Base-by-base conservation (phyloP, 2,797 vertebrate species). In the Gastrophryne carolinensis region DNA sequence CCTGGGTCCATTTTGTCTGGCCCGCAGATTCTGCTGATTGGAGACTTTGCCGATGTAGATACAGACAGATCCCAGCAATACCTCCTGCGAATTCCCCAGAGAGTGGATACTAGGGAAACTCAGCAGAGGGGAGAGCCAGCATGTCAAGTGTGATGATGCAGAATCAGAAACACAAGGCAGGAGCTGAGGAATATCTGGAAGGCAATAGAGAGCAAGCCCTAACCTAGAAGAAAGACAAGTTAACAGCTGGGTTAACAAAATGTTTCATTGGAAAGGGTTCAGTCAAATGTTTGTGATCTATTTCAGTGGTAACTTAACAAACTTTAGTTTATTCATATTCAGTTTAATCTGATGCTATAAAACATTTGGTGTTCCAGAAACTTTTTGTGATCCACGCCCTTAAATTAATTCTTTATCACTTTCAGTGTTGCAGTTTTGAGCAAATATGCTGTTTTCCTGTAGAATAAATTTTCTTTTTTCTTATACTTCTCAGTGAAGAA, bases 401-500 rank as follows among this genome's bases (percentile, higher is more conserved):
- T 65, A 57, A 65, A 65, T 56, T 13, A 71, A 50, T 23, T 23
- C 39, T 56, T 64, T 78, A 54, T 49, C 37, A 19, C 68, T 56
- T 47, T 44, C 26, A 26, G 53, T n/a, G n/a, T 49, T 17, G 49
- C 24, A 35, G 27, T 72, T 78, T 69, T 66, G 57, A 58, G 52
- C 60, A 72, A 72, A 72, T 72, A 52, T 60, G 15, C 30, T 39
- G 52, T 72, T 69, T 72, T 60, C 61, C 58, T 50, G 68, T 53
- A 72, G 52, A 66, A 53, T 72, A 78, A 72, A 57, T 60, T 17
- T 68, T 75, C 32, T 66, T 66, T 64, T 72, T 32, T 72, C 65
- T 77, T 69, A 69, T 50, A 61, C 75, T 39, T 68, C 53, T 60
- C 53, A 11, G 68, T 64, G 70, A 60, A 72, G 53, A 66, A n/a